These are phyloP conservation scores for Leptopilina drosophilae DNA, from an alignment of 2,888 invertebrate genomes.

Conservation along the genomic window DNA sequence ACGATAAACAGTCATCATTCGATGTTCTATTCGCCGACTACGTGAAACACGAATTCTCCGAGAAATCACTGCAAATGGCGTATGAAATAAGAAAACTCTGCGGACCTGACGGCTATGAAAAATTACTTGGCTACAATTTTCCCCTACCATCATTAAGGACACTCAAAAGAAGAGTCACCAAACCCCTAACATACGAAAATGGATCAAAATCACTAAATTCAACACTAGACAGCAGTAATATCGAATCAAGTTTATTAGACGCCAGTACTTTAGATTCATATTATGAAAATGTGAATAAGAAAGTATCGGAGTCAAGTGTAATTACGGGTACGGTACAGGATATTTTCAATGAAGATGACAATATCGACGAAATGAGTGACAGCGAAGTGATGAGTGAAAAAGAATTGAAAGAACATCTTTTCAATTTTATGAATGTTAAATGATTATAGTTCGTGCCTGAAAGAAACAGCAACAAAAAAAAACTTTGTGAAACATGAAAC, in stretches of 20 bases:
- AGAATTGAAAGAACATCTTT: conserved; percentile 29
- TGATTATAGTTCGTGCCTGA: background rate
- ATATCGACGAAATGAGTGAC: conserved; percentile 62
- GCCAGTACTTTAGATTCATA: background rate
- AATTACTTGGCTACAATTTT: conserved; percentile 64
- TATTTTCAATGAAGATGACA: conserved; percentile 71
- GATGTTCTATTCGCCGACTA: conserved; percentile 61
- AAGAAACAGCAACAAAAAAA: background rate
- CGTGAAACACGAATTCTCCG: conserved; percentile 61
- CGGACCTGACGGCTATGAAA: conserved; percentile 64
- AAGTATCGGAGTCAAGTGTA: conserved; percentile 45
- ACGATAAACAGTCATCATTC: conserved; percentile 63
- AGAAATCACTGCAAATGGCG: conserved; percentile 60
- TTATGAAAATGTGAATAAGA: background rate
- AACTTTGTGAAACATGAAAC: background rate
- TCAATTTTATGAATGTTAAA: conserved; percentile 29
- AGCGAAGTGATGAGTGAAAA: conserved; percentile 1
- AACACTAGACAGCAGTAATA: conserved; percentile 15
- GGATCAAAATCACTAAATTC: conserved; percentile 27
- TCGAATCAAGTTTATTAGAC: conserved; percentile 9
- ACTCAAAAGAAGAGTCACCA: conserved; percentile 54
- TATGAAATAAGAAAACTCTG: conserved; percentile 64
- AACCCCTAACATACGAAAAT: conserved; percentile 25
- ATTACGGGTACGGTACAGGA: conserved; percentile 72
- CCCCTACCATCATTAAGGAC: conserved; percentile 65